These are phyloP conservation scores for Hirudinaria manillensis DNA, from an alignment of 2,888 invertebrate species.

Conservation along the genomic window DNA sequence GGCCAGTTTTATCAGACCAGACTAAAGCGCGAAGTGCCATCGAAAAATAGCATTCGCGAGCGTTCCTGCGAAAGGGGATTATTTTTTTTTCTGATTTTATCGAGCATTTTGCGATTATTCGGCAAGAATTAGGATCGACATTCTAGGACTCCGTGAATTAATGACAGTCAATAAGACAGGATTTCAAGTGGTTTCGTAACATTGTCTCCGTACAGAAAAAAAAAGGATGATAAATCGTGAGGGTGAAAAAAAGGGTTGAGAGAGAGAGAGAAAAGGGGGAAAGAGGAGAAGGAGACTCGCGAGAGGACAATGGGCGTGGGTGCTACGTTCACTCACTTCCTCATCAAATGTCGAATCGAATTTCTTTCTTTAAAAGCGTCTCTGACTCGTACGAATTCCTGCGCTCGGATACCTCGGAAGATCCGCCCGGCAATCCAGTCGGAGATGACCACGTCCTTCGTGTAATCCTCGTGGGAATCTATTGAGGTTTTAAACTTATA, in stretches of 20 bases:
- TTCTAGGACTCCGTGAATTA: no score
- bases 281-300: background rate
- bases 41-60: no score
- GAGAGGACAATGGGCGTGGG: conserved; percentile 12
- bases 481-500: background rate
- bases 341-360: background rate
- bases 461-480: background rate
- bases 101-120: no score
- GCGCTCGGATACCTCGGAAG: background rate
- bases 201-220: background rate
- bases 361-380: background rate
- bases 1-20: no score
- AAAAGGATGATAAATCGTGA: background rate
- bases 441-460: conserved; percentile 2
- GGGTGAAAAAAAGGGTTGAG: conserved; percentile 15
- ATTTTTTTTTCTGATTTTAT: no score
- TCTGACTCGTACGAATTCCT: background rate
- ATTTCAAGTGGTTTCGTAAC: no score
- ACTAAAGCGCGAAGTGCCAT: no score
- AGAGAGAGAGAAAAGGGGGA: background rate
- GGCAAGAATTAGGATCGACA: no score
- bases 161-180: no score
- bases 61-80: no score
- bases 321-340: background rate
- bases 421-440: background rate